A percentile compares a stretch with the other conserved stretches of the same genome.
Evolutionary conservation across 2,797 vertebrate species (phyloP).

Genomic region (Protonibea diacanthus): DNA sequence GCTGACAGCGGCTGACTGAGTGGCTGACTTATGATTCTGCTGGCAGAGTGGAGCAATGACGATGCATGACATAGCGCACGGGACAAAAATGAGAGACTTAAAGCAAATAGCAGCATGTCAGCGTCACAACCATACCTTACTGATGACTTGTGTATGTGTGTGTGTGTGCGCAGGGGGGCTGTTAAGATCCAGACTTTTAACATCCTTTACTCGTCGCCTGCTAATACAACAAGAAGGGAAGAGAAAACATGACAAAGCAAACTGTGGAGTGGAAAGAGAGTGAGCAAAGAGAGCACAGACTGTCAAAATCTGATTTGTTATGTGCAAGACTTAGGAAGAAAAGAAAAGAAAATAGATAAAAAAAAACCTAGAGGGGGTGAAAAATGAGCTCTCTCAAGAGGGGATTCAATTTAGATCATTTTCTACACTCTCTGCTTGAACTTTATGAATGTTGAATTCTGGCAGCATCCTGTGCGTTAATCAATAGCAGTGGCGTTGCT

Average conservation of each 20-base stretch:
- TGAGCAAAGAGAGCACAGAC: slow-evolving; percentile 20
- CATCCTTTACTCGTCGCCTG: slow-evolving; percentile 33
- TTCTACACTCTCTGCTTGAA: slow-evolving; percentile 26
- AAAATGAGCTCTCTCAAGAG: slow-evolving; percentile 17
- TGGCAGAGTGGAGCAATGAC: not conserved
- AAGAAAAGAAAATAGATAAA: slow-evolving; percentile 33
- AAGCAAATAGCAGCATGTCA: slow-evolving; percentile 5
- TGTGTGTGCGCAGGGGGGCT: not conserved
- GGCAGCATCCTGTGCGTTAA: slow-evolving; percentile 35
- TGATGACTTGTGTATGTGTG: slow-evolving; percentile 3
- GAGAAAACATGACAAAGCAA: slow-evolving; percentile 40
- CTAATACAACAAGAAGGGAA: slow-evolving; percentile 10
- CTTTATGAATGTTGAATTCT: slow-evolving; percentile 42
- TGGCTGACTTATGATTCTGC: slow-evolving; percentile 34
- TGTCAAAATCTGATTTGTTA: slow-evolving; percentile 47
- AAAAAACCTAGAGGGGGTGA: slow-evolving; percentile 28
- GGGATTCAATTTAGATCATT: slow-evolving; percentile 43
- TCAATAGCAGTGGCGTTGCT: slow-evolving; percentile 21
- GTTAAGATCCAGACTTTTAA: slow-evolving; percentile 19
- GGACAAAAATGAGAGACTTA: slow-evolving; percentile 37
- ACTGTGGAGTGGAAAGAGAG: slow-evolving; percentile 7
- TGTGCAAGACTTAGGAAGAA: slow-evolving; percentile 15
- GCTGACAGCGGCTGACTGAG: slow-evolving; percentile 14
- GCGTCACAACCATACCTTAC: not conserved
- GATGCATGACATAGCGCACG: not conserved